phyloP scores from a whole-genome alignment of 2,797 vertebrate species.

The Esox lucius region DNA sequence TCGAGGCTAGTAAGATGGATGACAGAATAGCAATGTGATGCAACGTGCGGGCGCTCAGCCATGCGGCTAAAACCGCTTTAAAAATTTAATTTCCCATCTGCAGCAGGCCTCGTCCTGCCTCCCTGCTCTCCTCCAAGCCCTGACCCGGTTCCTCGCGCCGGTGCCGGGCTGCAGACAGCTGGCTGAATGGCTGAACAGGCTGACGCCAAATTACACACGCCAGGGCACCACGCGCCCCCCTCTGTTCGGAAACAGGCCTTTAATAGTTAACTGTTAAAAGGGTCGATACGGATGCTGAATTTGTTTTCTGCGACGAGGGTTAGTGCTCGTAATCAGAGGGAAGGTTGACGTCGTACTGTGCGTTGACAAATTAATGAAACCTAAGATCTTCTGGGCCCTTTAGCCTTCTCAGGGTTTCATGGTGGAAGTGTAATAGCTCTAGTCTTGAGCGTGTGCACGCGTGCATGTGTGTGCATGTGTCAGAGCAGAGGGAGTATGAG shows the following conservation, averaged over 20 bases:
- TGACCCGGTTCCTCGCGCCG: background rate
- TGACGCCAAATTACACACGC: constrained; percentile 72
- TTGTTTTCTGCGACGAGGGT: constrained; percentile 45
- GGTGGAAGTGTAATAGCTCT: constrained; percentile 40
- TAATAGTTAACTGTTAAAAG: constrained; percentile 67
- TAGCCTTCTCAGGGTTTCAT: constrained; percentile 60
- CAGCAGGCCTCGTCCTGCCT: constrained; percentile 47
- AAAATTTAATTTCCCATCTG: constrained; percentile 77
- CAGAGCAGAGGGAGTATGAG: too few species aligned
- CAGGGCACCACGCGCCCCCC: constrained; percentile 32
- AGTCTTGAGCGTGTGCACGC: too few species aligned
- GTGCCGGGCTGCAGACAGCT: constrained; percentile 51
- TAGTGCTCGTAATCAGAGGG: constrained; percentile 65
- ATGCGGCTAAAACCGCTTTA: constrained; percentile 73
- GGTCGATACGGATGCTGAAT: constrained; percentile 67
- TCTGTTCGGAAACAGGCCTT: constrained; percentile 49
- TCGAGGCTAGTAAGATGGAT: constrained; percentile 34
- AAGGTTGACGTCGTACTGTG: constrained; percentile 51
- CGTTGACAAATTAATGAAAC: constrained; percentile 72
- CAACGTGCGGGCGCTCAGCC: constrained; percentile 62
- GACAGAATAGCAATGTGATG: constrained; percentile 70
- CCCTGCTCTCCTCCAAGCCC: constrained; percentile 44
- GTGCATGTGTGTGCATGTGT: too few species aligned
- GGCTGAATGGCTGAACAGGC: constrained; percentile 71
- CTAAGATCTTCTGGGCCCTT: constrained; percentile 66